A percentile compares a stretch with the other conserved stretches of the same genome.
These are phyloP conservation scores for Peromyscus polionotus DNA, from an alignment of 2,113 vertebrate genomes.

Conservation along the genomic window DNA sequence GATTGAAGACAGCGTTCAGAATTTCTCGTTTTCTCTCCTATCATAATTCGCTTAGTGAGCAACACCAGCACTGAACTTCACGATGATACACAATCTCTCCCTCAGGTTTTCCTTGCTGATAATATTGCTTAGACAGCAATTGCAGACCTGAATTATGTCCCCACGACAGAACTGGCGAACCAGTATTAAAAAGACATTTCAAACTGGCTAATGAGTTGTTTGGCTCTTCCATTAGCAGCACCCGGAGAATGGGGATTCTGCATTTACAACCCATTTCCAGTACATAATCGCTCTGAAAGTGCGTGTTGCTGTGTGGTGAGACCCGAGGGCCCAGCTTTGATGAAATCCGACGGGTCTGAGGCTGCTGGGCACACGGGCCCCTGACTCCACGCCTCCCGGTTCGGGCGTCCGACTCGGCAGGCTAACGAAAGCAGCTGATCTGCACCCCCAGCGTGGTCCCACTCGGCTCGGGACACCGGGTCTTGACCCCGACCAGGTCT, in stretches of 20 bases:
- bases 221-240: neutral
- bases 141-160: slow-evolving; percentile 14
- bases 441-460: too few species aligned
- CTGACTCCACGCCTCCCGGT: neutral
- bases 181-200: neutral
- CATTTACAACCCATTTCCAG: neutral
- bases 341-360: too few species aligned
- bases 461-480: neutral
- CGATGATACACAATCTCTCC: neutral
- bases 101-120: slow-evolving; percentile 48
- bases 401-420: neutral
- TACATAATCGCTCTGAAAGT: neutral
- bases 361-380: neutral
- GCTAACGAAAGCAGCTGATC: neutral
- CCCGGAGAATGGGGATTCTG: neutral
- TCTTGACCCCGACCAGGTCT: neutral
- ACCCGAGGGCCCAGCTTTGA: neutral
- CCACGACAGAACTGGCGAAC: slow-evolving; percentile 1
- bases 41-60: slow-evolving; percentile 6
- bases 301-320: neutral
- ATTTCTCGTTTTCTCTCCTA: slow-evolving; percentile 17
- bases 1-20: neutral
- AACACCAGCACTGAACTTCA: slow-evolving; percentile 10
- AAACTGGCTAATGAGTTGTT: neutral
- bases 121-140: slow-evolving; percentile 29